Evolutionary conservation across 2,888 invertebrate species (phyloP).

Genomic region (Tenthredo distinguenda): DNA sequence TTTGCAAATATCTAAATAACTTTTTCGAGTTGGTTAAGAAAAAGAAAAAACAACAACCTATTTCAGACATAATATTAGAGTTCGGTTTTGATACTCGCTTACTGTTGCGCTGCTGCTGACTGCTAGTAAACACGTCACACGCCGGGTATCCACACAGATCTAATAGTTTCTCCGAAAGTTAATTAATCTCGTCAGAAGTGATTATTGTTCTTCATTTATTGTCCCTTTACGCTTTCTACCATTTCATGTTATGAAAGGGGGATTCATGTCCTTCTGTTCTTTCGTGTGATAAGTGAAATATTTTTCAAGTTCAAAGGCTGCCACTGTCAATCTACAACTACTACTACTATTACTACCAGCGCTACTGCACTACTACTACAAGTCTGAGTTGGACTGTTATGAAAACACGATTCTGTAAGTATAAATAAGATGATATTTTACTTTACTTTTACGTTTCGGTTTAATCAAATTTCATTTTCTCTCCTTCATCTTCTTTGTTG

Average conservation of each 20-base stretch:
- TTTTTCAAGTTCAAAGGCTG: conserved; percentile 30
- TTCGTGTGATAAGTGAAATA: conserved; percentile 17
- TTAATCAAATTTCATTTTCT: not conserved
- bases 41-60: not conserved
- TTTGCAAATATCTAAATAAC: not conserved
- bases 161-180: not conserved
- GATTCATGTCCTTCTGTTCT: not conserved
- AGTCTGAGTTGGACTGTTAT: conserved; percentile 26
- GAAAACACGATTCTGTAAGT: conserved; percentile 44
- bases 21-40: not conserved
- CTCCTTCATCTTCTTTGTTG: not conserved
- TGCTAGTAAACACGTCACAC: not conserved
- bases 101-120: not conserved
- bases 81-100: no score
- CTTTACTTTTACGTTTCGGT: not conserved
- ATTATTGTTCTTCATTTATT: not conserved
- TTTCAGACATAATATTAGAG: no score
- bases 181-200: not conserved
- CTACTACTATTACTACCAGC: not conserved
- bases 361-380: not conserved
- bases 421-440: not conserved
- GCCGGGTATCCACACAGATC: not conserved
- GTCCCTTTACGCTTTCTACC: not conserved
- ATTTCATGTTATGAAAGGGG: not conserved
- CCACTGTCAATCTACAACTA: not conserved